Conservation (phyloP, 2,113 vertebrate species). For the Craseonycteris thonglongyai region DNA sequence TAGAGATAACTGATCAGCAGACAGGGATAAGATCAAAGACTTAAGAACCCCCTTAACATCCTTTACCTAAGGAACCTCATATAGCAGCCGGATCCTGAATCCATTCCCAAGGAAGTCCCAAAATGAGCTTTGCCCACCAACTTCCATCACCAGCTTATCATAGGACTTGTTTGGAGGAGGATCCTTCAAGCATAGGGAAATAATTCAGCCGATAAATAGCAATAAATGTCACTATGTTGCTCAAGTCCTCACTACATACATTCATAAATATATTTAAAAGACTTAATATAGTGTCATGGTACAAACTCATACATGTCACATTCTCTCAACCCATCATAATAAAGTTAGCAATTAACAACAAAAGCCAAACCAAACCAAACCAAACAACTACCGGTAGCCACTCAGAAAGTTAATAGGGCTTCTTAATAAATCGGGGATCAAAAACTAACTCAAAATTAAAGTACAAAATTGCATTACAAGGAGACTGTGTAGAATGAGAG, state of each 20-base stretch:
- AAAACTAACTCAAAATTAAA: slow-evolving; percentile 27
- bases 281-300: neutral
- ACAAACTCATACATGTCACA: neutral
- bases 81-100: neutral
- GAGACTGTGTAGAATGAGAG: neutral
- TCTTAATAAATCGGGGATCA: neutral
- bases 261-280: neutral
- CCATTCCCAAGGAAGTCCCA: neutral
- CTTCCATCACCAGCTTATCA: neutral
- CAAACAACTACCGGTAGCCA: neutral
- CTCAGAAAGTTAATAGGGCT: neutral
- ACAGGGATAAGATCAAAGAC: slow-evolving; percentile 24
- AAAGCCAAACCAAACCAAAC: neutral
- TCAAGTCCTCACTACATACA: neutral
- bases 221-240: neutral
- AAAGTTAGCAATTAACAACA: neutral
- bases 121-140: neutral
- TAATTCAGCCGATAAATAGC: neutral
- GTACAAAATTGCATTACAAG: neutral
- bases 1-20: neutral
- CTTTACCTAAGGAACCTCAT: neutral
- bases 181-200: neutral
- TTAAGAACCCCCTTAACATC: neutral
- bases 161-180: neutral
- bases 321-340: neutral